These are phyloP conservation scores for Ernsta delagoae DNA, from an alignment of 2,888 invertebrate species.

Conservation along the genomic window DNA sequence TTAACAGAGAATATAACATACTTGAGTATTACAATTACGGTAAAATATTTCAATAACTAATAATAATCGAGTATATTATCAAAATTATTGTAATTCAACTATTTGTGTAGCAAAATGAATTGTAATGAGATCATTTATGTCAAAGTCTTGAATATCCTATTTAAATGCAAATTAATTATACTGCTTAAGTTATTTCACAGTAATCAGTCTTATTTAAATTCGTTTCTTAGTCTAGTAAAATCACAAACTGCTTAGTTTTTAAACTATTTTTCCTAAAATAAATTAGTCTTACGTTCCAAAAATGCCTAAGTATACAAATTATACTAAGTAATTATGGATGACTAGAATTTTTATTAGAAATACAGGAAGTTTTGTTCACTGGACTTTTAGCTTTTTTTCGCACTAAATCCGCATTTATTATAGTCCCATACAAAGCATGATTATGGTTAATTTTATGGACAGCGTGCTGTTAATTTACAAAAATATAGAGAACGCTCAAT, in stretches of 20 bases:
- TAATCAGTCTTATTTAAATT: slow-evolving; percentile 62
- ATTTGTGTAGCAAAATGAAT: slow-evolving; percentile 20
- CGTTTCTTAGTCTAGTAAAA: slow-evolving; percentile 53
- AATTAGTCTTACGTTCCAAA: slow-evolving; percentile 32
- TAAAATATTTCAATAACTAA: slow-evolving; percentile 51
- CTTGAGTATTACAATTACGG: slow-evolving; percentile 49
- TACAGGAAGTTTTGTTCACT: not conserved
- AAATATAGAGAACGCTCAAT: slow-evolving; percentile 6
- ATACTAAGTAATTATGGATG: slow-evolving; percentile 11
- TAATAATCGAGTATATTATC: slow-evolving; percentile 33
- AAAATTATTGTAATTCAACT: slow-evolving; percentile 27
- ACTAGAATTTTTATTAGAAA: slow-evolving; percentile 25
- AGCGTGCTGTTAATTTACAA: slow-evolving; percentile 23
- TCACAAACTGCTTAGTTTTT: slow-evolving; percentile 44
- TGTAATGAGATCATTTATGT: slow-evolving; percentile 9
- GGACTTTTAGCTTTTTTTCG: slow-evolving; percentile 12
- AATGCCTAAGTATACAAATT: slow-evolving; percentile 5
- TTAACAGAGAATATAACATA: slow-evolving; percentile 64
- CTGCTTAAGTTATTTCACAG: slow-evolving; percentile 44
- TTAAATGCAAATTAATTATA: not conserved
- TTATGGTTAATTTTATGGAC: not conserved
- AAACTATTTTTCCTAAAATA: slow-evolving; percentile 24
- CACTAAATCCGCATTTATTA: slow-evolving; percentile 8
- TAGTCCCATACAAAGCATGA: slow-evolving; percentile 9
- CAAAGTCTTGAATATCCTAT: not conserved